Evolutionary conservation across 2,797 vertebrate species (phyloP).

Genomic region (Squalus acanthias): DNA sequence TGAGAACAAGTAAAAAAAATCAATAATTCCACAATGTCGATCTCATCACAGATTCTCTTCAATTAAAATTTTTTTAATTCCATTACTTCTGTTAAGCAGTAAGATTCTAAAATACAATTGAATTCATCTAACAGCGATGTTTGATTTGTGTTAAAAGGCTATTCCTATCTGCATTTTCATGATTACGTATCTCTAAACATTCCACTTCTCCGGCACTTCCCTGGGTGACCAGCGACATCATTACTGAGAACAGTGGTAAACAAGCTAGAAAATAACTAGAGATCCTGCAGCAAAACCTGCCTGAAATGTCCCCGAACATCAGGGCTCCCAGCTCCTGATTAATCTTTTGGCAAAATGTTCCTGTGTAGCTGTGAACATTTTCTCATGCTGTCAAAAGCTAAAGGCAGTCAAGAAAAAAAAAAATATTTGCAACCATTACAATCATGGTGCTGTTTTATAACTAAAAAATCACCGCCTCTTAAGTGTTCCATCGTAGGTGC

Average conservation of each 20-base stretch:
- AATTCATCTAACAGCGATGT: not conserved
- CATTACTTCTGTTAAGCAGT: not conserved
- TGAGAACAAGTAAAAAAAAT: not conserved
- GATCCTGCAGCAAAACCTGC: not conserved
- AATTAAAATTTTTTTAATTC: not conserved
- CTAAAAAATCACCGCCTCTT: not conserved
- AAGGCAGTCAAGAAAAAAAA: not conserved
- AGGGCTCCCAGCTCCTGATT: not conserved
- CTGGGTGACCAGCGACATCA: not conserved
- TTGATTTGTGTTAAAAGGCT: not conserved
- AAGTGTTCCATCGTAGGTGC: not conserved
- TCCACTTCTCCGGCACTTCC: not conserved
- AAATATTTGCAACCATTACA: not conserved
- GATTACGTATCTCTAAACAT: not conserved
- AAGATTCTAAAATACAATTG: not conserved
- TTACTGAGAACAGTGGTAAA: not conserved
- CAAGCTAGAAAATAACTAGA: not conserved
- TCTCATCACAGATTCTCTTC: not conserved
- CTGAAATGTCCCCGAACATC: not conserved
- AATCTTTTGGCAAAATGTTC: not conserved
- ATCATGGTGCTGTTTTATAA: not conserved
- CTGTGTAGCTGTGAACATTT: not conserved
- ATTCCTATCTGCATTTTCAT: not conserved
- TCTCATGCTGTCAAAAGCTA: not conserved
- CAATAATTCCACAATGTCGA: not conserved